Evolutionary conservation across 2,888 invertebrate species (phyloP), one percentile per base, ranked within the genome.

Genomic region (Meta bourneti): DNA sequence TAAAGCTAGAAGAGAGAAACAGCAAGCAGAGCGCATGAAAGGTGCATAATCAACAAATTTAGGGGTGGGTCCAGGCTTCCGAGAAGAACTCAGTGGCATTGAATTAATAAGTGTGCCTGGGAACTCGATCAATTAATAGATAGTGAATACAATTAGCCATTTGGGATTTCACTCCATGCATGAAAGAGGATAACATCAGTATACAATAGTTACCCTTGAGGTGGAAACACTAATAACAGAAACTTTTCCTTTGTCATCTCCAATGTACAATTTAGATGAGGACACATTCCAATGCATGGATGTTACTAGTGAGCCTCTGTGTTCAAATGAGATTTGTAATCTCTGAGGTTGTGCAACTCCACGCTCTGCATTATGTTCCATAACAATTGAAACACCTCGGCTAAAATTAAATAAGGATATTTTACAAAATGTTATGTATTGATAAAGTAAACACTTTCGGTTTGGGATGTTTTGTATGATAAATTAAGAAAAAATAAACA

Each of bases 301-400:
- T 11, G 92, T 93, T 16, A 93, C 84, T 49, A 90, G 51, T 7
- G 90, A 81, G 16, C 93, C 93, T 80, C 87, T 83, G 54, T 93
- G 93, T n/a, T 93, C 93, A 90, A 87, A 92, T 16, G 93, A 92
- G n/a, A 93, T 72, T 72, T 93, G 93, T 34, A 93, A 77, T 51
- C 93, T 74, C n/a, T 93, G 93, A n/a, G 91, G 90, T 77, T 90
- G 93, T 9, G 90, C 83, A 48, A 84, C 61, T 61, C 90, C 90
- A 70, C 91, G 77, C 34, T 93, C 93, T 49, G 93, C 89, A 92
- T 93, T 93, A 51, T 93, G 93, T 51, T 93, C 93, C 86, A 92
- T 82, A 19, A 92, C 90, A 54, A 93, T 34, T 9, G 91, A 84
- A 75, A 91, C 86, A n/a, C 93, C 93, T 4, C 93, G 92, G 81